Conservation (phyloP, 2,888 invertebrate genomes). For the Lacanobia wlatinum region DNA sequence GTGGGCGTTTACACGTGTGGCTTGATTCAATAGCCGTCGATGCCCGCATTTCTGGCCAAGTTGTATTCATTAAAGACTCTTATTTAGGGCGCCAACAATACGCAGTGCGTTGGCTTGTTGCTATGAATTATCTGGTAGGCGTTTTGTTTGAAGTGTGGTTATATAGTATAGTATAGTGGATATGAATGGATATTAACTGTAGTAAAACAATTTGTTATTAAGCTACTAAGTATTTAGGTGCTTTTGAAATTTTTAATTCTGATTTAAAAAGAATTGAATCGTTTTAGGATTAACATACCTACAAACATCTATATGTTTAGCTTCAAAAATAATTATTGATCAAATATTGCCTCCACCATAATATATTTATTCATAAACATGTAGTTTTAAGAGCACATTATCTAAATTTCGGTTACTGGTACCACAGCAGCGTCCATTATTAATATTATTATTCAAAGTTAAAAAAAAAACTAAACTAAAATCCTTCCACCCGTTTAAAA, state of each 20-base stretch:
- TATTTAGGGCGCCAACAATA: constrained; percentile 34
- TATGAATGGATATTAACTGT: neutral
- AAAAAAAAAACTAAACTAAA: no score
- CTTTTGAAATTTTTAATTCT: neutral
- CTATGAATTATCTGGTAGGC: constrained; percentile 22
- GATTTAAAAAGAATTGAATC: neutral
- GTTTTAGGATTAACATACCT: no score
- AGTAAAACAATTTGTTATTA: neutral
- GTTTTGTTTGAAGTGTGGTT: neutral
- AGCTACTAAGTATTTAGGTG: neutral
- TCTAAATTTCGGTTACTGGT: no score
- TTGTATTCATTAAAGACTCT: constrained; percentile 16
- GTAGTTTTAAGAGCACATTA: no score
- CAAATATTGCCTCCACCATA: no score
- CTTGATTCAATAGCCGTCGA: constrained; percentile 17
- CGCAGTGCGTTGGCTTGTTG: constrained; percentile 42
- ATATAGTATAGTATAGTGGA: no score
- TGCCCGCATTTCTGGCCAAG: constrained; percentile 2
- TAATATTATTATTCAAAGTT: no score
- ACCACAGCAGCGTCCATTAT: no score
- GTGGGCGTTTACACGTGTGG: constrained; percentile 38
- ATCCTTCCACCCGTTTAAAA: no score
- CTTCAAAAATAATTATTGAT: no score
- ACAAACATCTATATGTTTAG: no score
- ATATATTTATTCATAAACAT: no score